phyloP scores from a whole-genome alignment of 2,113 vertebrate species.

The Clarias magur region DNA sequence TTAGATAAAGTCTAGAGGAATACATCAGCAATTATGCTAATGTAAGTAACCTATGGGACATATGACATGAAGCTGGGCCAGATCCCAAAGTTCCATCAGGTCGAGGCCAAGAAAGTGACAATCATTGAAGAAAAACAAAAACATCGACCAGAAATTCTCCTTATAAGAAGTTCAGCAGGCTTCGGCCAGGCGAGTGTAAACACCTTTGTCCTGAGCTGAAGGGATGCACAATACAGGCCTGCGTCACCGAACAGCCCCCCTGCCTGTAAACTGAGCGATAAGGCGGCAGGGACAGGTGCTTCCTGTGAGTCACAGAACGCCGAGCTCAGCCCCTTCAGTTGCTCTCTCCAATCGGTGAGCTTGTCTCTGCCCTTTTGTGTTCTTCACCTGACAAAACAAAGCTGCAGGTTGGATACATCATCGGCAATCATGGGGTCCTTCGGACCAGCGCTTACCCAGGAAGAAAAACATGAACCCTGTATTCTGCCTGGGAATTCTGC shows the following conservation, averaged over 20 bases:
- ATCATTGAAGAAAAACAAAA: slow-evolving; percentile 36
- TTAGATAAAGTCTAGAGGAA: background rate
- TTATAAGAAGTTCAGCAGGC: slow-evolving; percentile 50
- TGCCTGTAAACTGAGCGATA: slow-evolving; percentile 60
- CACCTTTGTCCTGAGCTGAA: slow-evolving; percentile 67
- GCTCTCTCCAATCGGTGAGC: slow-evolving; percentile 42
- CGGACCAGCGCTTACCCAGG: slow-evolving; percentile 26
- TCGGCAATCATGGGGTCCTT: slow-evolving; percentile 12
- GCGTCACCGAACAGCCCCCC: slow-evolving; percentile 58
- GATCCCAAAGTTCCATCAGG: background rate
- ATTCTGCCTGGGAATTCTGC: slow-evolving; percentile 33
- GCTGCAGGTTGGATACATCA: slow-evolving; percentile 26
- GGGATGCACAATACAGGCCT: slow-evolving; percentile 66
- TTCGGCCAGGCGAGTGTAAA: slow-evolving; percentile 64
- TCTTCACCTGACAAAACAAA: slow-evolving; percentile 58
- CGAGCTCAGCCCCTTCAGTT: slow-evolving; percentile 8
- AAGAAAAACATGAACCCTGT: slow-evolving; percentile 39
- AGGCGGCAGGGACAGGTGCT: slow-evolving; percentile 69
- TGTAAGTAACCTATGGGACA: slow-evolving; percentile 34
- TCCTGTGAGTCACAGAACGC: slow-evolving; percentile 63
- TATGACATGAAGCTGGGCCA: background rate
- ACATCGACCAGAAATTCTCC: slow-evolving; percentile 10
- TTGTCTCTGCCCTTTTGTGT: slow-evolving; percentile 26
- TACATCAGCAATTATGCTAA: slow-evolving; percentile 17
- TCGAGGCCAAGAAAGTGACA: background rate